Evolutionary conservation across 2,113 vertebrate genomes (phyloP).

Genomic region (Upupa epops): DNA sequence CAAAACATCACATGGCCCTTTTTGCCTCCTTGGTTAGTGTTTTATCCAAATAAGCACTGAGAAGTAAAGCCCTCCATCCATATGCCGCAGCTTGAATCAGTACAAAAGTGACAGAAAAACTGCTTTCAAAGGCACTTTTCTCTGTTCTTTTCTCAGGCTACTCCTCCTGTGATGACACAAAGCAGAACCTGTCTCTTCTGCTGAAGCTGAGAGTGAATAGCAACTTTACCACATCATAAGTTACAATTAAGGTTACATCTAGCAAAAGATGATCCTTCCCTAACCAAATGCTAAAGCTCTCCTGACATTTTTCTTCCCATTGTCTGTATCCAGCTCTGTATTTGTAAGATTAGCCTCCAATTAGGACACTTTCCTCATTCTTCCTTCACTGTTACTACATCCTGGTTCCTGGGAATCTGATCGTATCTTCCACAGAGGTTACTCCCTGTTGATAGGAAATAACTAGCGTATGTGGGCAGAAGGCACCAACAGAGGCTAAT

Average conservation of each 20-base stretch:
- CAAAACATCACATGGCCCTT: neutral
- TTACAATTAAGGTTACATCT: constrained; percentile 21
- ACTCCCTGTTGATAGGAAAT: constrained; percentile 64
- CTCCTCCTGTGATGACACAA: neutral
- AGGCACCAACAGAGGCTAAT: neutral
- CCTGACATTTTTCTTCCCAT: neutral
- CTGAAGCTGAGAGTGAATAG: constrained; percentile 33
- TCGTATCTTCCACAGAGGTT: constrained; percentile 57
- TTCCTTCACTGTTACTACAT: constrained; percentile 54
- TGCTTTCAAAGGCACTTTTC: neutral
- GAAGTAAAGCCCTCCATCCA: neutral
- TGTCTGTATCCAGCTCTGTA: constrained; percentile 24
- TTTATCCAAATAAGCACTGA: neutral
- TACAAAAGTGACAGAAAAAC: neutral
- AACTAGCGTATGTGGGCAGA: constrained; percentile 46
- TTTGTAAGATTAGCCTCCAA: constrained; percentile 56
- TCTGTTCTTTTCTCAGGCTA: neutral
- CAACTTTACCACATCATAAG: constrained; percentile 21
- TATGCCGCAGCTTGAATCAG: neutral
- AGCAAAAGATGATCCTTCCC: constrained; percentile 13
- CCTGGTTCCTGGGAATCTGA: constrained; percentile 54
- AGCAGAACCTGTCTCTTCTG: neutral
- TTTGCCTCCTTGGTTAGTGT: neutral
- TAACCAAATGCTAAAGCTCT: constrained; percentile 15
- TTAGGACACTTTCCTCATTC: constrained; percentile 55